phyloP scores from a whole-genome alignment of 2,888 invertebrate species.

The Sesia apiformis region DNA sequence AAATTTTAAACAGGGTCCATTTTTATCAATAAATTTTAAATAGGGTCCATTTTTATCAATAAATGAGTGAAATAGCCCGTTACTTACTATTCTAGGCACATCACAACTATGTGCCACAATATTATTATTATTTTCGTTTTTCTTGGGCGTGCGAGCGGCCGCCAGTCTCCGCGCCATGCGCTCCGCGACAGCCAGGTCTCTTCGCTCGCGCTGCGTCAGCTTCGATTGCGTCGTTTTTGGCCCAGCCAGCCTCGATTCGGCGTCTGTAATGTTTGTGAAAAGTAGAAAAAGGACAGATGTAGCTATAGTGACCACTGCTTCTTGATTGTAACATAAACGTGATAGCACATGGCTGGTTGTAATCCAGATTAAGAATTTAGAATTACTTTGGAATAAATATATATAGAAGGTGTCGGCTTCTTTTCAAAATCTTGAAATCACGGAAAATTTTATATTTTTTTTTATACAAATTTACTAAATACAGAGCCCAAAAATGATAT shows the following conservation, averaged over 20 bases:
- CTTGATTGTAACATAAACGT: too few species aligned
- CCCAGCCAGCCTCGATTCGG: slow-evolving; percentile 1
- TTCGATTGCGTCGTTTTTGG: slow-evolving; percentile 10
- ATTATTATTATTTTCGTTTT: slow-evolving; percentile 1
- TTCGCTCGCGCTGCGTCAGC: slow-evolving; percentile 22
- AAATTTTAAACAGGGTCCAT: not conserved
- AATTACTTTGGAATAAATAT: too few species aligned
- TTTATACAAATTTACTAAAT: too few species aligned
- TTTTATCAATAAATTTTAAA: not conserved
- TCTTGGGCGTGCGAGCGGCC: slow-evolving; percentile 10
- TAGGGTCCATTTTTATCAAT: not conserved
- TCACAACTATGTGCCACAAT: not conserved
- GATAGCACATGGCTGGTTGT: too few species aligned
- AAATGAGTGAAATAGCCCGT: not conserved
- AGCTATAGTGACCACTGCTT: too few species aligned
- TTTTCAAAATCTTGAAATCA: too few species aligned
- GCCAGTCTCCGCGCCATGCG: slow-evolving; percentile 35
- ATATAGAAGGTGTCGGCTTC: too few species aligned
- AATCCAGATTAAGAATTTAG: too few species aligned
- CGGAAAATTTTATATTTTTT: too few species aligned
- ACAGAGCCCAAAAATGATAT: too few species aligned
- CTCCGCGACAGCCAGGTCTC: slow-evolving; percentile 38
- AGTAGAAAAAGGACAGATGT: too few species aligned
- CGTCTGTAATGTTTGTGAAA: too few species aligned
- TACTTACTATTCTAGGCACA: not conserved